These are phyloP conservation scores for Morelia viridis DNA, from an alignment of 2,797 vertebrate species.

Conservation along the genomic window DNA sequence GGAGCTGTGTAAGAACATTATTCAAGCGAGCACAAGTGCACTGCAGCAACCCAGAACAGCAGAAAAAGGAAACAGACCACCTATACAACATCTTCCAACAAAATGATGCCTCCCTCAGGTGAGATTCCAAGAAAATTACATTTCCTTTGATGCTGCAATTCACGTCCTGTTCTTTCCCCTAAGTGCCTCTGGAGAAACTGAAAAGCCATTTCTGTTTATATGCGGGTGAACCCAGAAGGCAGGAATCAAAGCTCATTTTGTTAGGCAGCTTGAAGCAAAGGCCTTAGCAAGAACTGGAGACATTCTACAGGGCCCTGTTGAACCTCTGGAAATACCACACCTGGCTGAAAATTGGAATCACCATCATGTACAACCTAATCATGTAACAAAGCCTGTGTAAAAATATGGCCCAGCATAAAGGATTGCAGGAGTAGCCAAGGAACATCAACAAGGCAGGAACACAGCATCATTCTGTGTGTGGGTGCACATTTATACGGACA, in stretches of 20 bases:
- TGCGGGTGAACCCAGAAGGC: neutral
- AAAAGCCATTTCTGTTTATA: conserved; percentile 52
- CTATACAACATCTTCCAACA: no score
- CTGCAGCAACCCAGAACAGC: no score
- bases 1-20: no score
- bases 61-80: no score
- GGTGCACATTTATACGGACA: no score
- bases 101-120: rapidly evolving
- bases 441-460: neutral
- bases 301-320: conserved; percentile 55
- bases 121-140: neutral
- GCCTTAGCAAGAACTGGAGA: conserved; percentile 36
- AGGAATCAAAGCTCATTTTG: conserved; percentile 62
- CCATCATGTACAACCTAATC: conserved; percentile 8
- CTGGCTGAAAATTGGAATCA: conserved; percentile 8
- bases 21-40: no score
- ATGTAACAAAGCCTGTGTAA: rapidly evolving
- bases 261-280: conserved; percentile 43
- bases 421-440: neutral
- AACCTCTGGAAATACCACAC: conserved; percentile 60
- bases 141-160: conserved; percentile 40
- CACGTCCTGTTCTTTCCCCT: conserved; percentile 35
- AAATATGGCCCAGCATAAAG: neutral
- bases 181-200: conserved; percentile 16
- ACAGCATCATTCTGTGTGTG: neutral